Conservation (phyloP, 1,140 invertebrate genomes). For the Atta texana region DNA sequence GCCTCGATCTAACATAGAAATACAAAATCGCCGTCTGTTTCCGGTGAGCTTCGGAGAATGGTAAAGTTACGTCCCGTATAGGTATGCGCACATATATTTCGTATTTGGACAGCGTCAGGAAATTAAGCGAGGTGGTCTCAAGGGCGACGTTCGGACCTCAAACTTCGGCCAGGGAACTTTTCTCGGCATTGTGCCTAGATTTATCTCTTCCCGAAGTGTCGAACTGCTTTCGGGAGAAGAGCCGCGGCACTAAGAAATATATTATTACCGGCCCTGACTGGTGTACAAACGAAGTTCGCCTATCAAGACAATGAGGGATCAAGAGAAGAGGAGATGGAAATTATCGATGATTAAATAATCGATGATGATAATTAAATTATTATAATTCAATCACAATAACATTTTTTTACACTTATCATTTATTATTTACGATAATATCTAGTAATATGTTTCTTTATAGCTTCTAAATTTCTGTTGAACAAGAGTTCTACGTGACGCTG, state of each 20-base stretch:
- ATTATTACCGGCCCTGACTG: constrained; percentile 66
- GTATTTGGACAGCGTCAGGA: constrained; percentile 63
- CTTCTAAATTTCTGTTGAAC: background rate
- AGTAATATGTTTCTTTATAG: background rate
- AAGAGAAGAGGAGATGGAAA: background rate
- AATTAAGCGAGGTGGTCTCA: constrained; percentile 72
- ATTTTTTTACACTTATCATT: background rate
- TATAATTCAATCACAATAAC: background rate
- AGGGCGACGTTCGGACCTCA: constrained; percentile 70
- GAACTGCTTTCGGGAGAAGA: constrained; percentile 60
- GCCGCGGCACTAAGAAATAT: constrained; percentile 63
- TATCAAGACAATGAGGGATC: background rate
- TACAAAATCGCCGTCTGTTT: constrained; percentile 60
- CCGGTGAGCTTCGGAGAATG: constrained; percentile 18
- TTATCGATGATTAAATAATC: background rate
- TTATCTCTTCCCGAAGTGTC: constrained; percentile 72
- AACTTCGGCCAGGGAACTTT: constrained; percentile 69
- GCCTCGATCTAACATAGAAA: constrained; percentile 41
- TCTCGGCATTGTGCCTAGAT: constrained; percentile 63
- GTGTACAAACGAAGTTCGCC: constrained; percentile 44
- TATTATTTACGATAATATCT: constrained; percentile 24
- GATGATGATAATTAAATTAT: constrained; percentile 14
- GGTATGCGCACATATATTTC: constrained; percentile 37
- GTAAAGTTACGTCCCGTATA: background rate
- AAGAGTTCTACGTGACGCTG: background rate